These are phyloP conservation scores for Gopherus evgoodei DNA, from an alignment of 2,113 vertebrate genomes.

Conservation along the genomic window DNA sequence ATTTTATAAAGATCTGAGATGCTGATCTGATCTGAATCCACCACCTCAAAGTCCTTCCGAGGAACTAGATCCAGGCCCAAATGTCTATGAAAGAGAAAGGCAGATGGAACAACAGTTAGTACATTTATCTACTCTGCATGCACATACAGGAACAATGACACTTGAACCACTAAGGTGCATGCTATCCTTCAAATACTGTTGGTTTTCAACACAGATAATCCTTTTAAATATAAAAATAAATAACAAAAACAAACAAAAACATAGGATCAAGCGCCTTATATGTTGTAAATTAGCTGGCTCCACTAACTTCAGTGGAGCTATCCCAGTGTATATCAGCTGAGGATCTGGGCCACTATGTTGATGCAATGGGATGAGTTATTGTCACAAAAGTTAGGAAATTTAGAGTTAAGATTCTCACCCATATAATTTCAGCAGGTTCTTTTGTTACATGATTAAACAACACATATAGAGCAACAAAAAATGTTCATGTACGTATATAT, in stretches of 20 bases:
- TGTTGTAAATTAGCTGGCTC: background rate
- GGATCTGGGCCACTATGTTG: background rate
- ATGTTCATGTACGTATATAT: background rate
- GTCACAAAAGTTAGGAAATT: background rate
- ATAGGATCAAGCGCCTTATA: background rate
- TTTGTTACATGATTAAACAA: background rate
- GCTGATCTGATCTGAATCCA: conserved; percentile 97
- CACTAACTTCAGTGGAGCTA: background rate
- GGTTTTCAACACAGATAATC: background rate
- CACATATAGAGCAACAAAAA: background rate
- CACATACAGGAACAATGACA: background rate
- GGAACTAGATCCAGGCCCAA: conserved; percentile 96
- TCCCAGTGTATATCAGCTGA: background rate
- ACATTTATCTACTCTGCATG: background rate
- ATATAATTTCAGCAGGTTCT: background rate
- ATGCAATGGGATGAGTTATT: background rate
- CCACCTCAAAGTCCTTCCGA: conserved; percentile 97
- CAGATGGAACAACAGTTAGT: background rate
- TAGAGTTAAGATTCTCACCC: background rate
- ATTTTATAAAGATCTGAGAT: conserved; percentile 98
- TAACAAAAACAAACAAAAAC: background rate
- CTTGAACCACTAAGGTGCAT: background rate
- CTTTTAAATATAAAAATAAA: background rate
- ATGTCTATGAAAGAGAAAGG: conserved; percentile 84
- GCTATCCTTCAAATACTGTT: background rate